phyloP scores from a whole-genome alignment of 2,797 vertebrate genomes.

The Centropyge bicolor region DNA sequence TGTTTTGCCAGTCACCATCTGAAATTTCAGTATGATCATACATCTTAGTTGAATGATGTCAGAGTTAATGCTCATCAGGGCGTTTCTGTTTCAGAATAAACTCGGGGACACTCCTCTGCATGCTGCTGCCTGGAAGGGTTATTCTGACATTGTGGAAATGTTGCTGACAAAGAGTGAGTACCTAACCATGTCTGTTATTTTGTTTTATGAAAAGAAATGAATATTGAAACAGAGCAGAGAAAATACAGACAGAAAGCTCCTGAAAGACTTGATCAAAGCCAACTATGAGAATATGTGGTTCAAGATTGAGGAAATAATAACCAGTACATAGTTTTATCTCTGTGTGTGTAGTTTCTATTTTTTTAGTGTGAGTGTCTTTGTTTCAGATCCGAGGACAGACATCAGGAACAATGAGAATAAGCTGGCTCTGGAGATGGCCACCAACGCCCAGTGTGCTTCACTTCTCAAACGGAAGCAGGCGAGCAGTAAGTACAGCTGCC shows the following conservation, averaged over 20 bases:
- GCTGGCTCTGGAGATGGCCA: constrained; percentile 96
- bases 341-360: background rate
- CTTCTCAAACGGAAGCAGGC: constrained; percentile 93
- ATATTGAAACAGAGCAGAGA: background rate
- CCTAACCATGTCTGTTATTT: background rate
- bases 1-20: background rate
- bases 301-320: background rate
- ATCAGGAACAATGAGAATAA: constrained; percentile 97
- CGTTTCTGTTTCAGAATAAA: constrained; percentile 91
- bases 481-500: constrained; percentile 76
- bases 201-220: background rate
- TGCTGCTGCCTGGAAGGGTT: constrained; percentile 99
- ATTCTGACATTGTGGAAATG: constrained; percentile 97
- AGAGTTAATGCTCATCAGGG: background rate
- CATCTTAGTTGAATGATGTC: background rate
- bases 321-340: background rate
- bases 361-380: constrained; percentile 8
- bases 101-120: constrained; percentile 96
- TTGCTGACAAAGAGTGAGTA: constrained; percentile 91
- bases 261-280: background rate
- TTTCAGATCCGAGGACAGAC: constrained; percentile 92
- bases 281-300: background rate
- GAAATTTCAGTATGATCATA: background rate
- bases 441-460: constrained; percentile 92
- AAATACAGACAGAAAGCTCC: background rate